Conservation (phyloP, 2,113 vertebrate genomes). For the Alces alces region DNA sequence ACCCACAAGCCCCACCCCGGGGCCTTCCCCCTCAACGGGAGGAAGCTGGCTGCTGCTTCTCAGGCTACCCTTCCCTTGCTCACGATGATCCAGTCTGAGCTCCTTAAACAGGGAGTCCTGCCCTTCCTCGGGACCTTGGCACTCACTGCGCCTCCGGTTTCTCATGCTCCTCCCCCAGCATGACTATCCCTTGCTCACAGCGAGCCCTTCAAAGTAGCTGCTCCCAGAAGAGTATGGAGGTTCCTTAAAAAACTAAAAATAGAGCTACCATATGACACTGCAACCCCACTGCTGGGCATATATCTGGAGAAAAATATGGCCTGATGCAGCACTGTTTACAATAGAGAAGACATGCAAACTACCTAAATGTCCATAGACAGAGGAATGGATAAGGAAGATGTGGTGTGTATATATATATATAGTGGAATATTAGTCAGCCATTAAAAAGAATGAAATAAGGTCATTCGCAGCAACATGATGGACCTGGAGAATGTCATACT, state of each 20-base stretch:
- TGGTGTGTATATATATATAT: background rate
- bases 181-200: background rate
- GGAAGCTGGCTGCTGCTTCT: background rate
- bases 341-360: background rate
- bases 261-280: background rate
- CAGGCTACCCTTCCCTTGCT: background rate
- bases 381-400: background rate
- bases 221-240: background rate
- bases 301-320: background rate
- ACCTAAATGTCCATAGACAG: background rate
- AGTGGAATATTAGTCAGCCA: background rate
- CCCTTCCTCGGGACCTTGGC: background rate
- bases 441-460: background rate
- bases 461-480: background rate
- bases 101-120: background rate
- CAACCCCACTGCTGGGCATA: background rate
- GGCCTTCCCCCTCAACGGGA: background rate
- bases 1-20: rapidly evolving
- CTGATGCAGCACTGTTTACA: background rate
- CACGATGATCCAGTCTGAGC: too few relatives aligned
- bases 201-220: background rate
- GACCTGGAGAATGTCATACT: background rate
- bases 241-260: background rate
- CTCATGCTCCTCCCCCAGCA: background rate
- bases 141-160: background rate